A percentile compares a stretch with the other conserved stretches of the same genome.
phyloP scores from a whole-genome alignment of 2,888 invertebrate species.

The Parnassius smintheus region DNA sequence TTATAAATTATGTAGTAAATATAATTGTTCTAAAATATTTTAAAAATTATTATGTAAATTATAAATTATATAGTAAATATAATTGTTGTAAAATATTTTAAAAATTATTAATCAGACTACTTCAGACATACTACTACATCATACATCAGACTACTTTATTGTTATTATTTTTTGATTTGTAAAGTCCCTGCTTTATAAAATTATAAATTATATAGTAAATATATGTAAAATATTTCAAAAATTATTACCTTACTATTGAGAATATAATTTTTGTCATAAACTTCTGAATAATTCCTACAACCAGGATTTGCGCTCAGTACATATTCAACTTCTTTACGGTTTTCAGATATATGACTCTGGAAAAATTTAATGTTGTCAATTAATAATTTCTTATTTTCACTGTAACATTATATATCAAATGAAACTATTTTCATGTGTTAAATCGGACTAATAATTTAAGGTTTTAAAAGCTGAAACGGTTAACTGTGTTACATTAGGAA shows the following conservation, averaged over 20 bases:
- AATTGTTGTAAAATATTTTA: neutral
- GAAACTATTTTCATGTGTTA: no score
- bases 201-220: neutral
- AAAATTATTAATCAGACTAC: no score
- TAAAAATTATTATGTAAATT: conserved; percentile 49
- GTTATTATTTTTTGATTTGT: no score
- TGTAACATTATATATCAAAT: no score
- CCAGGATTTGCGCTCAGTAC: conserved; percentile 82
- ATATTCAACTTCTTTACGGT: conserved; percentile 84
- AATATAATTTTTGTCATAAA: conserved; percentile 88
- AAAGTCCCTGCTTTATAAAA: neutral
- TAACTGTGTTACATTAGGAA: no score
- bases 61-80: neutral
- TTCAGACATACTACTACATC: no score
- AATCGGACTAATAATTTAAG: no score
- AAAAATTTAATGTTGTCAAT: conserved; percentile 11
- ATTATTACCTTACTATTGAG: conserved; percentile 85
- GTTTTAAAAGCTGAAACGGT: no score
- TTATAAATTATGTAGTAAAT: neutral
- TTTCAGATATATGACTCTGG: conserved; percentile 94
- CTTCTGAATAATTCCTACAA: conserved; percentile 84
- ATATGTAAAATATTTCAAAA: neutral
- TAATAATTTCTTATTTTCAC: no score
- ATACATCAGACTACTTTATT: no score
- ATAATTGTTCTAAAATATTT: neutral